Percentiles rank a stretch among this genome's conserved stretches.
Evolutionary conservation across 2,113 vertebrate genomes (phyloP).

Genomic region (Octodon degus): DNA sequence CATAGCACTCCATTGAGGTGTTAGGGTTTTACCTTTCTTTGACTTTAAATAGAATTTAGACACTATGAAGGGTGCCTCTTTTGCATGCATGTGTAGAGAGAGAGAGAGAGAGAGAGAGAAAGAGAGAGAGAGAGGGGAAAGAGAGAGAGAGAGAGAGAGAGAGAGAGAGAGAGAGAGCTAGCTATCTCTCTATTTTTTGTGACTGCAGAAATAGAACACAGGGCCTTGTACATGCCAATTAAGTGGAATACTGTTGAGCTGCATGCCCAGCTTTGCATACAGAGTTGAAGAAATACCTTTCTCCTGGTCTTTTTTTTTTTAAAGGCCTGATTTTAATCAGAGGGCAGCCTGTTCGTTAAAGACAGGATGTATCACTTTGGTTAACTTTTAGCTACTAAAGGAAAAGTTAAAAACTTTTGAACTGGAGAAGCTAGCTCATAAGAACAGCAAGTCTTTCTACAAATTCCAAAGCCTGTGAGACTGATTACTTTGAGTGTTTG

Average conservation of each 20-base stretch:
- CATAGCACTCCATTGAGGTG: neutral
- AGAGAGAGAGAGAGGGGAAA: too few relatives aligned
- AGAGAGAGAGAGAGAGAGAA: too few relatives aligned
- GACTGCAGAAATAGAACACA: neutral
- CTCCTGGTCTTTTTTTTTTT: neutral
- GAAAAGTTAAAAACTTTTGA: slow-evolving; percentile 49
- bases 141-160: too few relatives aligned
- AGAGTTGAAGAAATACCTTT: neutral
- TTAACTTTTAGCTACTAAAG: slow-evolving; percentile 74
- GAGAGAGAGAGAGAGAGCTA: neutral
- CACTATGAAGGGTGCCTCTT: neutral
- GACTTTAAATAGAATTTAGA: slow-evolving; percentile 33
- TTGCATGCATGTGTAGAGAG: neutral
- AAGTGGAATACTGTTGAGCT: neutral
- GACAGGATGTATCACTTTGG: neutral
- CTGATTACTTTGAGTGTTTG: slow-evolving; percentile 73
- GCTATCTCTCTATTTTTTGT: neutral
- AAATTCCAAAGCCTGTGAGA: slow-evolving; percentile 67
- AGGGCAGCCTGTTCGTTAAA: slow-evolving; percentile 32
- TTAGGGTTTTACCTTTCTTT: slow-evolving; percentile 45
- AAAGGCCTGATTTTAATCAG: neutral
- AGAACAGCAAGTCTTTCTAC: slow-evolving; percentile 41
- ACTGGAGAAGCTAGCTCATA: slow-evolving; percentile 62
- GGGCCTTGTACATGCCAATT: neutral
- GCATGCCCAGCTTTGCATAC: neutral